These are phyloP conservation scores for Neoseiulus cucumeris DNA, from an alignment of 1,140 invertebrate genomes.

Conservation along the genomic window DNA sequence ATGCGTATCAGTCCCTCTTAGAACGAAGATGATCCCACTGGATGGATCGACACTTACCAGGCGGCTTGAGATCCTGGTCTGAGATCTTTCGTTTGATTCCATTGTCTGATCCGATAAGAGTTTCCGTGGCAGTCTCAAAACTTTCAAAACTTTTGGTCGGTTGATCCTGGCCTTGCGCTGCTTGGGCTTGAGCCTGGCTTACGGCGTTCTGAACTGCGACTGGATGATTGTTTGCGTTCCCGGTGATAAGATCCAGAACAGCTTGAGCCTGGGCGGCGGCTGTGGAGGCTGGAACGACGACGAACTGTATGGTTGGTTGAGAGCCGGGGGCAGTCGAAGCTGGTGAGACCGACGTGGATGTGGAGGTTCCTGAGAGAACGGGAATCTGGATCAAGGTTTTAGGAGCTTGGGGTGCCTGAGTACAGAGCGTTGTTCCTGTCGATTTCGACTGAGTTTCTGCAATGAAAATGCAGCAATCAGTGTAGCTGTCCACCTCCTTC, in stretches of 20 bases:
- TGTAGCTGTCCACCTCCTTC: too few species aligned
- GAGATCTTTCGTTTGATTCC: conserved; percentile 8
- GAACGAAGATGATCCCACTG: too few species aligned
- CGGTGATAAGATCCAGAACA: neutral
- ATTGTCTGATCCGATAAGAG: neutral
- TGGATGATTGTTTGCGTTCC: neutral
- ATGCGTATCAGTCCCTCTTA: too few species aligned
- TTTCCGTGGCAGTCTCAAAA: neutral
- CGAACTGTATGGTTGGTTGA: neutral
- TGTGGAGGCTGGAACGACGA: neutral
- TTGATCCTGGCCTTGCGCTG: neutral
- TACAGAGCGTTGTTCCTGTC: too few species aligned
- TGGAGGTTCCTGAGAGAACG: neutral
- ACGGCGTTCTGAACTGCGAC: neutral
- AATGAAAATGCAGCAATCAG: too few species aligned
- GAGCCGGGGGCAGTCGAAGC: neutral
- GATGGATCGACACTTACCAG: too few species aligned
- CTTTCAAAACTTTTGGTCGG: too few species aligned
- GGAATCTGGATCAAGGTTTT: neutral
- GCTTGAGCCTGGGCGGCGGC: neutral
- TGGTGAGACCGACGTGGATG: neutral
- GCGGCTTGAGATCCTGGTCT: neutral
- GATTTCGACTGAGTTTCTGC: too few species aligned
- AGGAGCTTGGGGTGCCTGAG: too few species aligned
- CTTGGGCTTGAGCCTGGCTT: neutral